Evolutionary conservation across 1,140 invertebrate species (phyloP).

Genomic region (Ceratoteleas bidentatus): DNA sequence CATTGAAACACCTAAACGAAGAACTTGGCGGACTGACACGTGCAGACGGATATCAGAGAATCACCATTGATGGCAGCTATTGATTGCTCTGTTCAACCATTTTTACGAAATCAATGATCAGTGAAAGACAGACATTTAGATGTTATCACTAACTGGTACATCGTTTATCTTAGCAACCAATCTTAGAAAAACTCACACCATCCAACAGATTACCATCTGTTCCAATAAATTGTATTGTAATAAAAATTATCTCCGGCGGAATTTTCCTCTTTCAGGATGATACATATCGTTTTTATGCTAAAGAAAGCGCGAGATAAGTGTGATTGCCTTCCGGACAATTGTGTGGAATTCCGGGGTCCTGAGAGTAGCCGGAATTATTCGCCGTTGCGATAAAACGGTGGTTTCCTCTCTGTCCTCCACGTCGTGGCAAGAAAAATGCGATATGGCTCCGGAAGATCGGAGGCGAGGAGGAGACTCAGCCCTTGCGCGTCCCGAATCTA

Average conservation of each 20-base stretch:
- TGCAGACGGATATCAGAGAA: constrained; percentile 9
- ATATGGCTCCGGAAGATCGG: constrained; percentile 60
- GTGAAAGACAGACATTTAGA: no score
- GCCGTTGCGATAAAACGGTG: constrained; percentile 64
- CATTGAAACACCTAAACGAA: constrained; percentile 27
- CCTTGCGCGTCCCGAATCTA: constrained; percentile 30
- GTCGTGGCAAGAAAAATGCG: constrained; percentile 60
- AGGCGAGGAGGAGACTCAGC: constrained; percentile 50
- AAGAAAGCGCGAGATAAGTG: constrained; percentile 65
- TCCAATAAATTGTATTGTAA: background rate
- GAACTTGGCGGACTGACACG: constrained; percentile 13
- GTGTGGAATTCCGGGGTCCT: constrained; percentile 60
- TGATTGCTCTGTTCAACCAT: no score
- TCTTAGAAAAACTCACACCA: background rate
- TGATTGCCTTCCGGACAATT: constrained; percentile 65
- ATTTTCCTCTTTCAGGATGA: constrained; percentile 37
- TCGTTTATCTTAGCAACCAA: no score
- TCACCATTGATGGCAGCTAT: background rate
- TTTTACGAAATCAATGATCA: no score
- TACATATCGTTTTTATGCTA: constrained; percentile 55
- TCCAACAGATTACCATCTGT: background rate
- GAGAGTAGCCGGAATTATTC: constrained; percentile 61
- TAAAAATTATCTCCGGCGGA: constrained; percentile 20
- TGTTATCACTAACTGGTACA: no score
- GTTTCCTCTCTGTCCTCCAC: constrained; percentile 57